These are phyloP conservation scores for Ectemnius lituratus DNA, from an alignment of 2,888 invertebrate species.

Conservation along the genomic window DNA sequence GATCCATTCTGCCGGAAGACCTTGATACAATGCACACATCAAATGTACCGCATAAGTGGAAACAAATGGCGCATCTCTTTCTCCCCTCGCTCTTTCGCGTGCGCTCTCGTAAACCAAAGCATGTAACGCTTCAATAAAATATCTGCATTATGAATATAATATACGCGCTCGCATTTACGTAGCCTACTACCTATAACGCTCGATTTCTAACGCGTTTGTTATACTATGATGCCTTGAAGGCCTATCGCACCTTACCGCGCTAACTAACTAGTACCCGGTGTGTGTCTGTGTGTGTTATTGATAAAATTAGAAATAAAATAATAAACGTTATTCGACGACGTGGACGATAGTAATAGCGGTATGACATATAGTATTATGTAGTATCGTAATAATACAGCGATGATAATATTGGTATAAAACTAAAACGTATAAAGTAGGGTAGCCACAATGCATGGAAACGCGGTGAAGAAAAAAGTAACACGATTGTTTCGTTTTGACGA, in stretches of 20 bases:
- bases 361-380: constrained; percentile 52
- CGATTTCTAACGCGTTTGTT: constrained; percentile 42
- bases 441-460: constrained; percentile 65
- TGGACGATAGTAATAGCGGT: constrained; percentile 62
- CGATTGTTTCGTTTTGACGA: constrained; percentile 34
- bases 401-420: constrained; percentile 62
- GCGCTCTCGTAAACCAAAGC: constrained; percentile 29
- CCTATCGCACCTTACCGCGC: constrained; percentile 64
- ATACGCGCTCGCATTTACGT: constrained; percentile 49
- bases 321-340: constrained; percentile 66
- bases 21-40: constrained; percentile 6
- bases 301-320: constrained; percentile 70
- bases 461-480: constrained; percentile 59
- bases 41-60: constrained; percentile 21
- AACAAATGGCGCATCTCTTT: constrained; percentile 17
- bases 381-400: constrained; percentile 47
- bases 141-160: constrained; percentile 67
- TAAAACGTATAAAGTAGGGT: constrained; percentile 66
- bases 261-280: constrained; percentile 71
- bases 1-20: constrained; percentile 28
- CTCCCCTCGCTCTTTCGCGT: background rate
- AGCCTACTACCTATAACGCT: constrained; percentile 32
- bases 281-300: constrained; percentile 57
- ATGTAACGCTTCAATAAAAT: constrained; percentile 61
- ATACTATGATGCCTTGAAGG: constrained; percentile 54